Conservation (phyloP, 2,797 vertebrate genomes). For the Choloepus didactylus region DNA sequence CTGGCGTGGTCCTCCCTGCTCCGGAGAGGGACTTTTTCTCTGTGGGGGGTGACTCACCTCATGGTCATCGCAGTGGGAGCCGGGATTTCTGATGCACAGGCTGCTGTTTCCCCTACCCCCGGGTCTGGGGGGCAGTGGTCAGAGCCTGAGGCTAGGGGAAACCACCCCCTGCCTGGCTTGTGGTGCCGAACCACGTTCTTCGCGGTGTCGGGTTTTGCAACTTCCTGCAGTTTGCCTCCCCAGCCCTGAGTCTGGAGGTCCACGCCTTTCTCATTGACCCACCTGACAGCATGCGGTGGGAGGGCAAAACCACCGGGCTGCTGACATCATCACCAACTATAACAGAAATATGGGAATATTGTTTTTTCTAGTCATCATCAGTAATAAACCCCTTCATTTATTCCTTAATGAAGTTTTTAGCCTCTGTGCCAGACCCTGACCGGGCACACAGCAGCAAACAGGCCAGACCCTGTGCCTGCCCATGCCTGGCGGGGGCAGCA, state of each 20-base stretch:
- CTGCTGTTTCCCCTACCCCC: not conserved
- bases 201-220: not conserved
- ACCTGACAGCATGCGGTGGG: fast-evolving
- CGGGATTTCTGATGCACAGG: not conserved
- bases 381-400: not conserved
- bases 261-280: not conserved
- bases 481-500: not conserved
- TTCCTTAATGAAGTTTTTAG: not conserved
- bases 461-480: not conserved
- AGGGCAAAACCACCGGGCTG: not conserved
- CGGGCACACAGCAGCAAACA: fast-evolving
- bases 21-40: conserved; percentile 33
- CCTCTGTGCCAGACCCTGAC: too few relatives aligned
- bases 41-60: conserved; percentile 46
- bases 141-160: not conserved
- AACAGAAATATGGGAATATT: not conserved
- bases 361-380: not conserved
- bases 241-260: not conserved
- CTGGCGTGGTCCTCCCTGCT: not conserved
- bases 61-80: not conserved
- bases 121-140: not conserved
- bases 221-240: conserved; percentile 36
- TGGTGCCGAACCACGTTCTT: not conserved
- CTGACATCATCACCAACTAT: not conserved
- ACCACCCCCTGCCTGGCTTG: not conserved